Base-by-base conservation (phyloP, 2,113 vertebrate species). In the Empidonax alnorum region DNA sequence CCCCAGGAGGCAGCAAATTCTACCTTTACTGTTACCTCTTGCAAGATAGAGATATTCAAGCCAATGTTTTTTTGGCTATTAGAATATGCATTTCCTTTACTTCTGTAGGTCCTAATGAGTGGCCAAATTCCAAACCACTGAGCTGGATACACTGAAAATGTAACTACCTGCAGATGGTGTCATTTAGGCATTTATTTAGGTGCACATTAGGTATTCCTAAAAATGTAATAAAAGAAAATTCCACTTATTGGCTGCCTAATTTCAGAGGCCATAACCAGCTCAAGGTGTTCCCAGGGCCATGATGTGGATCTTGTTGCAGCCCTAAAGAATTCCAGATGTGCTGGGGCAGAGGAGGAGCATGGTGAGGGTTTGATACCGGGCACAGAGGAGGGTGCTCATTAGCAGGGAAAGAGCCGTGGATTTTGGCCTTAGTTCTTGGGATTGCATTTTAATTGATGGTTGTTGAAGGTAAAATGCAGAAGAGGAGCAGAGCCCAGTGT, bases 281-380 rank as follows among this genome's bases (percentile, higher is more conserved):
- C 95, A 87, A 95, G 96, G 96, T 94, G 96, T 47, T 91, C 59
- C 63, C 0, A 0, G 39, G 84, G 58, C 62, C 59, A 7, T 14
- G 72, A 2, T 11, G 37, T 50, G 81, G 87, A 94, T 78, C 61
- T 77, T 5, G 1, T 25, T 73, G 65, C 83, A 92, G 86, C 63
- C 67, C 61, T 39, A 28, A 90, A 56, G 78, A 72, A 75, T 82
- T 91, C 93, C 95, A 94, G 93, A 95, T 91, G 93, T 79, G 78
- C 81, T 41, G 69, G 39, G 62, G 8, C 42, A 59, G 22, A 76
- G 75, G 23, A 85, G 80, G 65, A 87, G 59, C 76, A 41, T 2
- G 8, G 46, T 53, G 49, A 15, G 30, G 16, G 4, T 14, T 82
- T 18, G 65, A n/a, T 41, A 72, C 24, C 77, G 77, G 66, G 81